Base-by-base conservation (phyloP, 2,113 vertebrate genomes). In the Aramus guarauna region DNA sequence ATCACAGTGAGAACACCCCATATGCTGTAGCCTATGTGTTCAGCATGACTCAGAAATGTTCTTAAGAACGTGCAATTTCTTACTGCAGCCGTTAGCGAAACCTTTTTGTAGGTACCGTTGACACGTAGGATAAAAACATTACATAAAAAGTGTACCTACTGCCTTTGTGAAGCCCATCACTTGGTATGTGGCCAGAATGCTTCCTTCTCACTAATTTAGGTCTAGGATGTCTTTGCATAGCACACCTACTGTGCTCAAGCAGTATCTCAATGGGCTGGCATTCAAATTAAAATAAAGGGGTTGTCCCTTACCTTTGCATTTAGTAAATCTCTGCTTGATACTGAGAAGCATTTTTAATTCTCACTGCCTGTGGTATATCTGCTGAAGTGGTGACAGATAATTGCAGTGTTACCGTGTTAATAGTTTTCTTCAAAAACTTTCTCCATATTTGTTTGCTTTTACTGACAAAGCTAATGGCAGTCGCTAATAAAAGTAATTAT, bases 21-120 rank as follows among this genome's bases (percentile, higher is more conserved):
- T 56, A 12, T 58, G 32, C 48, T 81, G 43, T 47, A 85, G 41
- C 7, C 24, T 58, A 0, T 52, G 18, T 36, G 50, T 71, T 93
- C 34, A 36, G 20, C 16, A 11, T 43, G 72, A 48, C 73, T 85
- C 60, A 36, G n/a, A 67, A 75, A 22, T 36, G 6, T 41, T 62
- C n/a, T 74, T 63, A 52, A 16, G 37, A 52, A 36, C 5, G 14
- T 26, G 16, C 29, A 43, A 9, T 71, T 84, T 90, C 48, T 88
- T 88, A 60, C 34, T 62, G 1, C 18, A 63, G 26, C 37, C 53
- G 36, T 48, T 79, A 47, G 26, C n/a, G 32, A 63, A 71, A 72
- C 10, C 3, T 48, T 59, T 68, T 69, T 32, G 8, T 59, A 7
- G 1, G 2, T 62, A 36, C 0, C 1, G 8, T 32, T 59, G 48